These are phyloP conservation scores for Lerista edwardsae DNA, from an alignment of 2,797 vertebrate species.

Conservation along the genomic window DNA sequence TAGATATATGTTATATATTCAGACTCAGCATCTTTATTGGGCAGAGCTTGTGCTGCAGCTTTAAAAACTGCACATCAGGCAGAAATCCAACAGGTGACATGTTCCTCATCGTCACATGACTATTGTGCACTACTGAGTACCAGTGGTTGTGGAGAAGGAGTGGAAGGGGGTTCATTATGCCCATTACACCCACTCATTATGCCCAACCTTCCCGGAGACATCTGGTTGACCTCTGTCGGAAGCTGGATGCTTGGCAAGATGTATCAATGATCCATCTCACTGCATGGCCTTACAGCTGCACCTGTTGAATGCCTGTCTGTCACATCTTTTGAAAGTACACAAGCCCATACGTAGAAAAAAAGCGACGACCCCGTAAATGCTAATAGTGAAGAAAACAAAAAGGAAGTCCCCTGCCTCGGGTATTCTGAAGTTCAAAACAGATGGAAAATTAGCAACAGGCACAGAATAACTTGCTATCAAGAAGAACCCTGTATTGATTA, in stretches of 20 bases:
- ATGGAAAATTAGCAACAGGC: neutral
- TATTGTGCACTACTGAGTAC: too few relatives aligned
- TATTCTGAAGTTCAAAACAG: neutral
- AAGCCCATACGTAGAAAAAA: fast-evolving
- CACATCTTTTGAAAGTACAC: neutral
- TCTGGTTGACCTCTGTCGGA: too few relatives aligned
- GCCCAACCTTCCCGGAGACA: too few relatives aligned
- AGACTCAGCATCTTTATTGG: neutral
- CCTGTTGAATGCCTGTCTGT: neutral
- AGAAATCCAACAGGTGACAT: neutral
- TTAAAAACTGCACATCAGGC: neutral
- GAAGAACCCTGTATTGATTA: slow-evolving; percentile 35
- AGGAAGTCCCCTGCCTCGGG: neutral
- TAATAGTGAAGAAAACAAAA: neutral
- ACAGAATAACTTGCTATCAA: slow-evolving; percentile 50
- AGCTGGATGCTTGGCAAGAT: too few relatives aligned
- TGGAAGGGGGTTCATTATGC: too few relatives aligned
- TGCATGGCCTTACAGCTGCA: neutral
- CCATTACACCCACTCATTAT: too few relatives aligned
- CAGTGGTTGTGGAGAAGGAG: too few relatives aligned
- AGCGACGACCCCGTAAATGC: too few relatives aligned
- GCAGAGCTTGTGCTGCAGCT: neutral
- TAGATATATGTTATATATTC: neutral
- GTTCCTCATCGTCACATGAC: neutral
- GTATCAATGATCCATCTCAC: too few relatives aligned